Evolutionary conservation across 2,888 invertebrate genomes (phyloP), one percentile per base, ranked within the genome.

Genomic region (Seira ritae): DNA sequence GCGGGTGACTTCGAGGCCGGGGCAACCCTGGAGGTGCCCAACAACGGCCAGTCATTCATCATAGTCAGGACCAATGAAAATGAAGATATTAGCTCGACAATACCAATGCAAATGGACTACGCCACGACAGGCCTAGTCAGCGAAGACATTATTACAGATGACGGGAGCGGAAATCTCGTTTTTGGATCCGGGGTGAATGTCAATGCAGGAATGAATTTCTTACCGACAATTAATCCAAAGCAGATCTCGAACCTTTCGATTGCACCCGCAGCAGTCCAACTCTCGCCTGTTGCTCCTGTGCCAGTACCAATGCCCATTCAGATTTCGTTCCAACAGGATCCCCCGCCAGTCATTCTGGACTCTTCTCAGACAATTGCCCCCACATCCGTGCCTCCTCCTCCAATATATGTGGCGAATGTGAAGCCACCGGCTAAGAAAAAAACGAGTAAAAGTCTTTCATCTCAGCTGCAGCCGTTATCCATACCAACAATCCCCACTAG

Each of bases 1-100:
- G 68, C 73, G n/a, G 73, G 80, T 4, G 68, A 60, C 42, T 73
- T 73, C 2, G 80, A 73, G 22, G 80, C 72, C 6, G 73, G 68
- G 10, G 23, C 80, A 60, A 80, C 80, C 0, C 3, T 80, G 1
- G 73, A 80, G 23, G 73, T 67, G 10, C 31, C 31, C 3, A 73
- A 80, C 22, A 31, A 31, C 8, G 80, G 80, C n/a, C 80, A 80
- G 23, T 80, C 80, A 3, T 80, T 73, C 17, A 68, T 80, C 15
- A 60, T 80, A 15, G 68, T 80, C 1, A 20, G 73, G 42, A 20
- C 71, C 0, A 68, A 24, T 68, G 80, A 80, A 17, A 22, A 3
- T 20, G 80, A 80, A 12, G 72, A 73, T 1, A 17, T 70, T 8
- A 31, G 8, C 31, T 31, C 31, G 31, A 31, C 31, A 8, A 31